Evolutionary conservation across 1,140 invertebrate species (phyloP), one percentile per base, ranked within the genome.

Genomic region (Bombus picipes): DNA sequence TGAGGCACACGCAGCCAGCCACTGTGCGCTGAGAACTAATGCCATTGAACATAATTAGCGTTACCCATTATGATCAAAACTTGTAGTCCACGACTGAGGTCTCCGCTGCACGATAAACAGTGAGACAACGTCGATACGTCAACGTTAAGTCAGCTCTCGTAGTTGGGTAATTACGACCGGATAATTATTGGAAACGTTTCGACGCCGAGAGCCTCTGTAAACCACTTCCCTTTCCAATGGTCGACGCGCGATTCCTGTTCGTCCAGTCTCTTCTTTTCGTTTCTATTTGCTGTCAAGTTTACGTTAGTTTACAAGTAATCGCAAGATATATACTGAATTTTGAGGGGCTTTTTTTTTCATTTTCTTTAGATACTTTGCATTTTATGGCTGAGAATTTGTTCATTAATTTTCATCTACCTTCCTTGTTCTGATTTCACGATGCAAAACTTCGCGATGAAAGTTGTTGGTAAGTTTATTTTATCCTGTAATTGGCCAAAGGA

Each of bases 11-110:
- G 65, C 85, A 77, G 73, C 72, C 83, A 72, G 68, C 68, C 34
- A 70, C 86, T 88, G 71, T 71, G 74, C 84, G 82, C 86, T 79
- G 81, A 79, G 43, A 79, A 89, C 79, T 86, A 89, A 89, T 86
- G 66, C 75, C 75, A 89, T 89, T 89, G 83, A 86, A 76, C 83
- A 78, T 89, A 89, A 89, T 89, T 89, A 89, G 76, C 88, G 74
- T 88, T 82, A 77, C 77, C 87, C 70, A 85, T 89, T 89, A 86
- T 78, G 70, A 85, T 83, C 84, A 47, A 85, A 84, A 76, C 84
- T 89, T 72, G 87, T 76, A 62, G 47, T 57, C 65, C 65, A 71
- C 53, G 72, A 57, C 47, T n/a, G 65, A 57, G 41, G 43, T 73
- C 88, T 77, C 84, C 37, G 47, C 43, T 18, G 62, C 28, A 39